Evolutionary conservation across 2,113 vertebrate species (phyloP), one percentile per base, ranked within the genome.

Genomic region (Poecile atricapillus): DNA sequence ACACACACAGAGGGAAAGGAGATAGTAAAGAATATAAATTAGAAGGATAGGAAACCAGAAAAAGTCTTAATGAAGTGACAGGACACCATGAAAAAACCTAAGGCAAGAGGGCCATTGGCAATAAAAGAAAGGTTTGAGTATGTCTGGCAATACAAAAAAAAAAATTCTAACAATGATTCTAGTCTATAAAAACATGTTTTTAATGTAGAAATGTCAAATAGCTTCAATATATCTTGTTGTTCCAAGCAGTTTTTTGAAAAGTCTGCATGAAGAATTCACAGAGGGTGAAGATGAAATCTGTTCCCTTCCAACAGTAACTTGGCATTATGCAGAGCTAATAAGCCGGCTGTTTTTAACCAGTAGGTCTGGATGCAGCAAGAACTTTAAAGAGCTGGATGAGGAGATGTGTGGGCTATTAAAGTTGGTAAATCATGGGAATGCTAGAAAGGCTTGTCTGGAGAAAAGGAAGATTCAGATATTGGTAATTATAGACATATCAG

Each of bases 271-370:
- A 90, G 93, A 91, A 94, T 92, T 91, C 89, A 81, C 86, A 9
- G 33, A 96, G 83, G 73, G 86, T 8, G 58, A 94, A 64, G 93
- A 92, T 41, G 80, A 96, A 95, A 97, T 94, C 93, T 96, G 94
- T 94, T 97, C 56, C 60, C 19, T 93, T 93, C 89, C 89, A 93
- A 84, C 41, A 90, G 90, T 31, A 94, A 81, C 91, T 95, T 95
- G 86, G 96, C 95, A 94, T 60, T 89, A 80, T 37, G 91, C 1
- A 7, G 84, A 91, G 67, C 94, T 96, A 97, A 96, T 94, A 96
- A 94, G 70, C 90, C 1, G 46, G n/a, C 87, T 96, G 92, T 56
- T 94, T 95, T 91, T 94, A 96, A 90, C 95, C 82, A 76, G 74
- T 56, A 85, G 87, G 71, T 93, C 90, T 94, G 90, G 67, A 20